Evolutionary conservation across 2,113 vertebrate species (phyloP), one percentile per base, ranked within the genome.

Genomic region (Larimichthys polyactis): DNA sequence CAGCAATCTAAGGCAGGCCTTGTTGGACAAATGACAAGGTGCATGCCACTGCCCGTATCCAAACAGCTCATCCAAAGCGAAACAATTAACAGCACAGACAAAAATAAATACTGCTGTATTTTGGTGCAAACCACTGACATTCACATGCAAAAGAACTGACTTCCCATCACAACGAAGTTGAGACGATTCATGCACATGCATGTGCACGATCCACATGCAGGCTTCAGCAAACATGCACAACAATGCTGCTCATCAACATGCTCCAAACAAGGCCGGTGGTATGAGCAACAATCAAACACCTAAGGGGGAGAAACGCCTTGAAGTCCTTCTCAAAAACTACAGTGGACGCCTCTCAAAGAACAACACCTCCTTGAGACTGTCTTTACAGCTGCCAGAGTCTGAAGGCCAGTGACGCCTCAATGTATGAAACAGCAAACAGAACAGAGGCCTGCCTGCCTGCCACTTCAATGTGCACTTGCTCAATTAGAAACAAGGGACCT

Each of bases 31-130:
- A 82, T 76, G 72, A 87, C 71, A 36, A 78, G 85, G 88, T 88
- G 91, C 91, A 91, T 92, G 91, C 91, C 91, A 87, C 88, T 88
- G 89, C 87, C 85, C 52, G 29, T 76, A 64, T 83, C 71, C 76
- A 77, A 78, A 81, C 85, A 69, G 43, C 76, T 58, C 19, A 1
- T 2, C 46, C 43, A 24, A 63, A 63, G 46, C 73, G 4, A 64
- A 67, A 43, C 66, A 54, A 44, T 20, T 0, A 60, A 75, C 29
- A 71, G 67, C 72, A 83, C 78, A 70, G 10, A 80, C 54, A 72
- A 66, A 75, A 63, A 22, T 12, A 11, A 46, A 75, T 9, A 48
- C 2, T 55, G 43, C 52, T 66, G 19, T 4, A 46, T 52, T 70
- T 54, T 27, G 62, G 75, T 85, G 71, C 78, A 77, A 80, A 87